Percentiles rank a stretch among this genome's conserved stretches.
Evolutionary conservation across 2,113 vertebrate genomes (phyloP).

Genomic region (Canis aureus): DNA sequence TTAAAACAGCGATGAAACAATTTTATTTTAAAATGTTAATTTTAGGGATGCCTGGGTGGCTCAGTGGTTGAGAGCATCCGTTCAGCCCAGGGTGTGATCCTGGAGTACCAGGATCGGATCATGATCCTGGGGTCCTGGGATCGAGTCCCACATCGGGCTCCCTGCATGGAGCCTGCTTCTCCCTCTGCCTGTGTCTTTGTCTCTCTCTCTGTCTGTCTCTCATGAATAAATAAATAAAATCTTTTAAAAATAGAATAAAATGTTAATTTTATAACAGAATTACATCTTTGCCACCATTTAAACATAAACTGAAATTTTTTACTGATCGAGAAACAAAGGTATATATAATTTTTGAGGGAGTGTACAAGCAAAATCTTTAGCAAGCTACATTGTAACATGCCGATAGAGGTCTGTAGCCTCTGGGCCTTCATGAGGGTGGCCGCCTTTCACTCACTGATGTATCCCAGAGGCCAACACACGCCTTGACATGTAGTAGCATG

Average conservation of each 20-base stretch:
- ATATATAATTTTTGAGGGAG: neutral
- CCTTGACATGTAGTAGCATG: neutral
- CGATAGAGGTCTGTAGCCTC: too few relatives aligned
- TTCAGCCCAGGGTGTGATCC: too few relatives aligned
- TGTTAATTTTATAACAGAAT: neutral
- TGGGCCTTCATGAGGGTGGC: neutral
- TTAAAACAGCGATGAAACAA: neutral
- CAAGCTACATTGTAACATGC: neutral
- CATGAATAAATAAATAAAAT: too few relatives aligned
- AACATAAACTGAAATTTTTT: neutral
- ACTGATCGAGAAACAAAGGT: neutral
- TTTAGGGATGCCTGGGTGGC: too few relatives aligned
- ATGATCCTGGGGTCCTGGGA: too few relatives aligned
- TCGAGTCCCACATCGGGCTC: too few relatives aligned
- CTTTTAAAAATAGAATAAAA: neutral
- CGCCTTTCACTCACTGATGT: neutral
- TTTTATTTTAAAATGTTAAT: constrained; percentile 6
- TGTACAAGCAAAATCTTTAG: neutral
- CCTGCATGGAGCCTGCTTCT: too few relatives aligned
- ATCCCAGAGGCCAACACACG: neutral
- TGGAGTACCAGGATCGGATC: too few relatives aligned
- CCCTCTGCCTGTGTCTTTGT: too few relatives aligned
- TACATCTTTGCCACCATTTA: neutral
- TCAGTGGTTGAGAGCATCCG: too few relatives aligned
- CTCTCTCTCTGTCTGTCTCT: too few relatives aligned